These are phyloP conservation scores for Crotalus tigris DNA, from an alignment of 2,113 vertebrate species.

Conservation along the genomic window DNA sequence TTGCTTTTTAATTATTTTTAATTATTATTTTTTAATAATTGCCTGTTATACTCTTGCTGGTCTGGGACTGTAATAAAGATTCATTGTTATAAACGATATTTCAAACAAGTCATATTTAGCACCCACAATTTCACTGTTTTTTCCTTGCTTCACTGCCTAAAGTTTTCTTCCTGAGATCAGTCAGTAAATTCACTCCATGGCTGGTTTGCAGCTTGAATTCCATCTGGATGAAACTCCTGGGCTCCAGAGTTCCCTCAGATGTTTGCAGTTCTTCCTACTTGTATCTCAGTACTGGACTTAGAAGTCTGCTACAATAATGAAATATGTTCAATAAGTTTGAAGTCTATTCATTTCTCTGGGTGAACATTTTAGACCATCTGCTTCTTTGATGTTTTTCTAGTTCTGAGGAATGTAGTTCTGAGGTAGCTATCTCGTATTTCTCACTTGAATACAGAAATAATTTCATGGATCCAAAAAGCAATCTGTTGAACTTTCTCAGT, in stretches of 20 bases:
- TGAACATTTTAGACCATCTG: neutral
- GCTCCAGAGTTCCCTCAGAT: neutral
- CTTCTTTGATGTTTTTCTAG: constrained; percentile 7
- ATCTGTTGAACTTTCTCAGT: constrained; percentile 7
- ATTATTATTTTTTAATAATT: neutral
- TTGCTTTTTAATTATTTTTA: neutral
- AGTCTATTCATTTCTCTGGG: neutral
- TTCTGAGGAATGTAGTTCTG: neutral
- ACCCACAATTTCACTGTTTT: neutral
- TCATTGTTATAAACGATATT: neutral
- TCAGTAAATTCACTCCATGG: neutral
- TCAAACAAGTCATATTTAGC: neutral
- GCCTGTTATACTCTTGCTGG: neutral
- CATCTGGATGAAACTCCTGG: neutral
- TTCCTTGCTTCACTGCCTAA: neutral
- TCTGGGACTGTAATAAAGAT: neutral
- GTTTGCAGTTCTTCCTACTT: neutral
- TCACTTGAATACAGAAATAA: constrained; percentile 8
- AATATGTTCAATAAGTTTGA: neutral
- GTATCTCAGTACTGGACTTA: neutral
- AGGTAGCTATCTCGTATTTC: neutral
- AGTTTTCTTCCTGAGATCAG: neutral
- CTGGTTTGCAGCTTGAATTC: neutral
- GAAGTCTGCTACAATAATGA: neutral
- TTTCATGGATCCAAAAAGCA: constrained; percentile 23